These are phyloP conservation scores for Agriopis leucophaearia DNA, from an alignment of 2,888 invertebrate species.

Conservation along the genomic window DNA sequence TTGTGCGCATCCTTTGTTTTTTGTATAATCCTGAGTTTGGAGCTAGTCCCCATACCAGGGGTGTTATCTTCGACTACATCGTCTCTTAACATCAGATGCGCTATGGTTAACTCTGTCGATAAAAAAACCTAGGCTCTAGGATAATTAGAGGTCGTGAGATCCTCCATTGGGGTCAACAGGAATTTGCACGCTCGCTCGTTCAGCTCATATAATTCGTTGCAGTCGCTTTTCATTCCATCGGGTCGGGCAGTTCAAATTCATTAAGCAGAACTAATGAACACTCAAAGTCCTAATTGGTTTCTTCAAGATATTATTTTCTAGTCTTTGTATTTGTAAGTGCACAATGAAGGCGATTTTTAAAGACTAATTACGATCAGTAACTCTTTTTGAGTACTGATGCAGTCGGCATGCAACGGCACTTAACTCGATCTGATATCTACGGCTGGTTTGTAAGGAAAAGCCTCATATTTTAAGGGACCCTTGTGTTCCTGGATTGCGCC, in stretches of 20 bases:
- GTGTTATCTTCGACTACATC: neutral
- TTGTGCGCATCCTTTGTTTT: neutral
- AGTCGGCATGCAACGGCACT: slow-evolving; percentile 49
- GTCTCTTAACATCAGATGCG: neutral
- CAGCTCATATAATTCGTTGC: slow-evolving; percentile 48
- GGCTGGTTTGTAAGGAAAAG: slow-evolving; percentile 16
- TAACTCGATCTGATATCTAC: slow-evolving; percentile 42
- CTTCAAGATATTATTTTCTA: neutral
- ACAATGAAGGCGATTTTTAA: neutral
- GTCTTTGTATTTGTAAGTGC: neutral
- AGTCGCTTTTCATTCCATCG: slow-evolving; percentile 45
- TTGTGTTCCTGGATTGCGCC: slow-evolving; percentile 27
- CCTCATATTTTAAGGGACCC: slow-evolving; percentile 19
- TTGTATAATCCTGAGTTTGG: neutral
- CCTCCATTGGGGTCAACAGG: slow-evolving; percentile 46
- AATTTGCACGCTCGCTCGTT: slow-evolving; percentile 54
- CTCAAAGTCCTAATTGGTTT: neutral
- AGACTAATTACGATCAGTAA: neutral
- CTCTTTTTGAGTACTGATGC: slow-evolving; percentile 31
- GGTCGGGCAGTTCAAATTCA: slow-evolving; percentile 32
- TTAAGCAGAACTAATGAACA: neutral
- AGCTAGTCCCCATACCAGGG: neutral
- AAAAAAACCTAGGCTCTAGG: neutral
- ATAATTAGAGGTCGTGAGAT: slow-evolving; percentile 46
- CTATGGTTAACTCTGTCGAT: too few relatives aligned